Evolutionary conservation across 2,113 vertebrate genomes (phyloP).

Genomic region (Macquaria australasica): DNA sequence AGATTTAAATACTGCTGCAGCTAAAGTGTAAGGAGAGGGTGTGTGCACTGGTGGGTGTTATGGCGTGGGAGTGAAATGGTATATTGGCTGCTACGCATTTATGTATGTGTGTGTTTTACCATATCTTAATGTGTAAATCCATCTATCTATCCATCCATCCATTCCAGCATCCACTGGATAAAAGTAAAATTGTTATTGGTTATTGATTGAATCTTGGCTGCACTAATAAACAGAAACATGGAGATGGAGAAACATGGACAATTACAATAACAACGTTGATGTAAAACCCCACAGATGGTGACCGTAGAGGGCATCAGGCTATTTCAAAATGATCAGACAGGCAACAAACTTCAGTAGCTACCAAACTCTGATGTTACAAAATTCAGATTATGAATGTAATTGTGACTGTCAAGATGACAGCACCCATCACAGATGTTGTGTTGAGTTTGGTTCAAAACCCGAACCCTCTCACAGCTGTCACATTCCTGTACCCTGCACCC

Average conservation of each 20-base stretch:
- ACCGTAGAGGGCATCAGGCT: not conserved
- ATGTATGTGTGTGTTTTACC: not conserved
- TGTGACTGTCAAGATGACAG: not conserved
- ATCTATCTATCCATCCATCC: not conserved
- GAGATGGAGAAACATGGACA: not conserved
- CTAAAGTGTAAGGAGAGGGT: conserved; percentile 85
- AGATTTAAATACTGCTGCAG: conserved; percentile 78
- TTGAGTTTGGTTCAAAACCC: not conserved
- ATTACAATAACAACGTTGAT: not conserved
- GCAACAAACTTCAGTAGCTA: not conserved
- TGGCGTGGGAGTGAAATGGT: not conserved
- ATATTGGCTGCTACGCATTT: not conserved
- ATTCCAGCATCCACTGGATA: not conserved
- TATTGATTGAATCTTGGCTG: conserved; percentile 1
- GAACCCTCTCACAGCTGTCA: not conserved
- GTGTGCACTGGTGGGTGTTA: not conserved
- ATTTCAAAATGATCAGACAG: conserved; percentile 7
- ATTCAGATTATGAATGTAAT: not conserved
- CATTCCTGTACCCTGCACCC: not conserved
- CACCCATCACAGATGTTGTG: not conserved
- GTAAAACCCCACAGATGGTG: not conserved
- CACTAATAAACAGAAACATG: not conserved
- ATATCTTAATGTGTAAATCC: not conserved
- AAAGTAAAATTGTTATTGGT: not conserved
- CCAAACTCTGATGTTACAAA: not conserved